Evolutionary conservation across 2,113 vertebrate genomes (phyloP).

Genomic region (Orthochromis malagaraziensis): DNA sequence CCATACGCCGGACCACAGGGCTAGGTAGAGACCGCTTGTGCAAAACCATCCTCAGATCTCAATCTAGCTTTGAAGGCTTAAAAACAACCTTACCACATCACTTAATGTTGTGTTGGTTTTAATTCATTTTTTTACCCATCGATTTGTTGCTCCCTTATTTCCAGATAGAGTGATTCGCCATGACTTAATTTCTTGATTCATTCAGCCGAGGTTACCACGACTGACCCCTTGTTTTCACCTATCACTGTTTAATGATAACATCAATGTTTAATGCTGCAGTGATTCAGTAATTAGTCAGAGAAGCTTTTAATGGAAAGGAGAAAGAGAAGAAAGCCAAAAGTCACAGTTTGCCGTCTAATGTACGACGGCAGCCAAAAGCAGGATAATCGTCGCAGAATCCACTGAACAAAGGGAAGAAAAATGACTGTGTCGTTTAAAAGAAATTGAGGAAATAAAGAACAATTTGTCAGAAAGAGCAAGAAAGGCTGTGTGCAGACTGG

Average conservation of each 20-base stretch:
- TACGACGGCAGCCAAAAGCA: neutral
- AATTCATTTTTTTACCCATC: neutral
- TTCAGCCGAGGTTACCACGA: neutral
- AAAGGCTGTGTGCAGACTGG: neutral
- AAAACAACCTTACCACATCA: neutral
- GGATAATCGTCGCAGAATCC: neutral
- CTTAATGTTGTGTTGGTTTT: neutral
- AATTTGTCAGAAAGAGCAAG: neutral
- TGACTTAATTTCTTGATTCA: neutral
- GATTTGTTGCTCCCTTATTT: neutral
- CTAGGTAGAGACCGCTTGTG: neutral
- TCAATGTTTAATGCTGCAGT: neutral
- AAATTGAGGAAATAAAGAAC: neutral
- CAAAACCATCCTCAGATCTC: neutral
- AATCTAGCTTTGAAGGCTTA: neutral
- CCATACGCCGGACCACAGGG: neutral
- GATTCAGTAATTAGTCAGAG: conserved; percentile 3
- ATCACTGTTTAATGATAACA: neutral
- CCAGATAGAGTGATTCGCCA: neutral
- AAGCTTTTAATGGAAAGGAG: neutral
- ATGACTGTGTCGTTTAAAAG: neutral
- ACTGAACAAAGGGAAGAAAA: neutral
- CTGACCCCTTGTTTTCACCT: neutral
- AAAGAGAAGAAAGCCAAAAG: neutral
- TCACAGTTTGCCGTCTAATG: neutral